Evolutionary conservation across 2,113 vertebrate genomes (phyloP), one percentile per base, ranked within the genome.

Genomic region (Apistogramma diplotaenia): DNA sequence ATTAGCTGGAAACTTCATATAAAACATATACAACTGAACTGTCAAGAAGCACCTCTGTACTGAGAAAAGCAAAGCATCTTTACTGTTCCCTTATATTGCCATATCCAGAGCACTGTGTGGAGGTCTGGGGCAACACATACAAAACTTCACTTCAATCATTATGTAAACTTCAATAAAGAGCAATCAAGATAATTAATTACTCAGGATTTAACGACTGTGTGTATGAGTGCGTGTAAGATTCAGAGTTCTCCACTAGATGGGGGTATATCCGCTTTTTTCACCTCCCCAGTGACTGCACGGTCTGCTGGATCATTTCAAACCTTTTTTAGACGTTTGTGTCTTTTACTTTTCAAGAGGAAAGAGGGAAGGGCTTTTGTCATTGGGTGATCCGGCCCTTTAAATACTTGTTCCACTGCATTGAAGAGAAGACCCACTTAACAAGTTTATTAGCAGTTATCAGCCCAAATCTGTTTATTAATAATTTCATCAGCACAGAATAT

Each of bases 221-320:
- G 12, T 82, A 35, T 54, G 37, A 8, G 40, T 15, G 40, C 5
- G 12, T 82, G 46, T 54, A 46, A 8, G 7, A 74, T 86, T 74
- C 54, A 43, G 1, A 2, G 43, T 72, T 56, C 1, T 33, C 81
- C 88, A 89, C 76, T 62, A 75, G 86, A 65, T 87, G 77, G 58
- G 3, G 35, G 59, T 62, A 46, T 83, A 76, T 16, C 1, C 21
- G 1, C 13, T 46, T 46, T 1, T 15, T 31, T 6, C n/a, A 9
- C 25, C 19, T 12, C 3, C 25, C 37, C 37, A 40, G 2, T 57
- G 4, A 18, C 25, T 31, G 10, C 4, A 23, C 33, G n/a, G 3
- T 35, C 31, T 61, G 4, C n/a, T 31, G 40, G 16, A 4, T 4
- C 13, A 16, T 13, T 31, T 8, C n/a, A 46, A 4, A 59, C 18